Percentiles rank a stretch among this genome's conserved stretches.
Conservation (phyloP, 2,113 vertebrate genomes). For the Lichenostomus cassidix region DNA sequence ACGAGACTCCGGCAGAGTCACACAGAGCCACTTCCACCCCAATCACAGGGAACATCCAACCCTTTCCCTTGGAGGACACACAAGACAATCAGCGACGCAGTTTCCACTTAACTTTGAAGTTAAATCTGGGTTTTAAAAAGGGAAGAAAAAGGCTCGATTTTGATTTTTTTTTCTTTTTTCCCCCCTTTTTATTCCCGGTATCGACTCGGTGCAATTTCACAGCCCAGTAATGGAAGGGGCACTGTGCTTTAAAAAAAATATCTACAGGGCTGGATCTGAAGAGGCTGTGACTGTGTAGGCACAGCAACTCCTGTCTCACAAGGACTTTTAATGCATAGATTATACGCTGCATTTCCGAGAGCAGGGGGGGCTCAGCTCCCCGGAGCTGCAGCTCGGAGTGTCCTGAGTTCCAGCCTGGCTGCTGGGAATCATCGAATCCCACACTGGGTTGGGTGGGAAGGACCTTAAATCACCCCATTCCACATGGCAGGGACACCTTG, state of each 20-base stretch:
- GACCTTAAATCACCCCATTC: neutral
- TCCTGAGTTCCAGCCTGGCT: neutral
- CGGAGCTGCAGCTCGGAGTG: fast-evolving
- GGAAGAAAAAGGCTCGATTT: neutral
- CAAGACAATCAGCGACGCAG: neutral
- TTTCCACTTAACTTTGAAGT: constrained; percentile 3
- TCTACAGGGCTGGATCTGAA: neutral
- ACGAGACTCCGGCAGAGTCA: neutral
- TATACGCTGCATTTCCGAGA: neutral
- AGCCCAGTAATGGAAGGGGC: neutral
- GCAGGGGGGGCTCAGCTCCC: neutral
- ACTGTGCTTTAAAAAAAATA: neutral
- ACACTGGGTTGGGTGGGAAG: neutral
- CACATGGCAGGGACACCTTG: neutral
- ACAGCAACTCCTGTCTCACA: neutral
- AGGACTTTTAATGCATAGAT: constrained; percentile 17
- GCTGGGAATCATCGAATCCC: neutral
- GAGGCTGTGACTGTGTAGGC: neutral
- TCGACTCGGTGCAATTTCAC: neutral
- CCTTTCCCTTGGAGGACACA: neutral
- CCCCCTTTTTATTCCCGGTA: neutral
- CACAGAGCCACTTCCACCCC: neutral
- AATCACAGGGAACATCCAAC: neutral
- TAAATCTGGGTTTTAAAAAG: neutral
- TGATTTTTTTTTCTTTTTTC: neutral